A percentile compares a stretch with the other conserved stretches of the same genome.
Conservation (phyloP, 2,888 invertebrate species). For the Penaeus monodon region DNA sequence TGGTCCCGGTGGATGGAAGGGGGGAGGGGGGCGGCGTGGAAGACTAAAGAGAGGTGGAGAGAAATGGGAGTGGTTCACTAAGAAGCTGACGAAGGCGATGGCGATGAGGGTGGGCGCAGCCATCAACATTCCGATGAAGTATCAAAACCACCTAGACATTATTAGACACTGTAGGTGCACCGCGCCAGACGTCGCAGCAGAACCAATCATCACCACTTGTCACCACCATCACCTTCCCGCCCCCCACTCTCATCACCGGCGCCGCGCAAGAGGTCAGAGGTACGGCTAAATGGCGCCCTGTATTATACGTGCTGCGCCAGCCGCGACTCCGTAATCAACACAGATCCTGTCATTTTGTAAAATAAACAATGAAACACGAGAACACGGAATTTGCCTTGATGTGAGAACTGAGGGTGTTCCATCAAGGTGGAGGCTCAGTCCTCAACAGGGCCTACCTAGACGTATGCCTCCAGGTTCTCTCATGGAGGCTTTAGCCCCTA, state of each 20-base stretch:
- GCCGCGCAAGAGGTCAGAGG: conserved; percentile 9
- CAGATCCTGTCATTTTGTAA: conserved; percentile 49
- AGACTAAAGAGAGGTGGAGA: too few species aligned
- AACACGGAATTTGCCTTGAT: conserved; percentile 40
- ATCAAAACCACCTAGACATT: conserved; percentile 3
- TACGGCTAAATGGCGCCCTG: conserved; percentile 16
- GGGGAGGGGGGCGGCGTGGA: too few species aligned
- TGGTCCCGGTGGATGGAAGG: too few species aligned
- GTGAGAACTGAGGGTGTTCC: conserved; percentile 22
- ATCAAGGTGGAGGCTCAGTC: not conserved
- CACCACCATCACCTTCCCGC: conserved; percentile 15
- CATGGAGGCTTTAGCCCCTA: conserved; percentile 1
- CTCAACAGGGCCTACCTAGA: not conserved
- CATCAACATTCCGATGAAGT: conserved; percentile 33
- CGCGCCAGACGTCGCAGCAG: conserved; percentile 34
- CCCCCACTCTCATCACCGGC: conserved; percentile 6
- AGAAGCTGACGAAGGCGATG: too few species aligned
- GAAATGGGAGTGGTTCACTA: too few species aligned
- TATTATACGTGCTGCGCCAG: conserved; percentile 14
- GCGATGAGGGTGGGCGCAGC: conserved; percentile 9
- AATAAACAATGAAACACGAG: conserved; percentile 52
- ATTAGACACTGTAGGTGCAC: conserved; percentile 7
- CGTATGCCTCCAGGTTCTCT: not conserved
- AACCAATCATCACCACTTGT: conserved; percentile 41
- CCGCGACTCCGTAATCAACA: conserved; percentile 32